Evolutionary conservation across 2,888 invertebrate genomes (phyloP).

Genomic region (Caenorhabditis japonica): DNA sequence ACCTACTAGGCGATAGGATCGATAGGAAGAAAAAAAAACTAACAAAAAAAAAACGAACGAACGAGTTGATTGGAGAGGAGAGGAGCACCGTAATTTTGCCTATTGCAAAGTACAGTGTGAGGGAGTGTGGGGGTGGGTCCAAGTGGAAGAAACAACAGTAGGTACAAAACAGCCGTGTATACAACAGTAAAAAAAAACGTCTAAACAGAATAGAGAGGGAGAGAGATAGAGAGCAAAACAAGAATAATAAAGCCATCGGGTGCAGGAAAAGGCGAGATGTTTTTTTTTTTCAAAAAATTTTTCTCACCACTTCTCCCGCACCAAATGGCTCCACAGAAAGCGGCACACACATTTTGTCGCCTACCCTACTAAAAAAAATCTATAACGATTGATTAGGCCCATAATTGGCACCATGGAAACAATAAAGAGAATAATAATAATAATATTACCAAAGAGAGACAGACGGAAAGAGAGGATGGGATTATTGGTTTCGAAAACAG

Average conservation of each 20-base stretch:
- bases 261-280: no score
- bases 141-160: constrained; percentile 38
- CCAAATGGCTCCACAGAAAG: no score
- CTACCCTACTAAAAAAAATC: constrained; percentile 14
- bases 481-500: constrained; percentile 40
- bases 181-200: no score
- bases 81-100: constrained; percentile 13
- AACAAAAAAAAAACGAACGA: constrained; percentile 36
- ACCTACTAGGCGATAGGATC: not conserved
- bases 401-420: constrained; percentile 36
- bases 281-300: no score
- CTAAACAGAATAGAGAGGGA: no score
- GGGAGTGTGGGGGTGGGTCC: not conserved
- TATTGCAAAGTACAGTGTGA: constrained; percentile 24
- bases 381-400: constrained; percentile 9
- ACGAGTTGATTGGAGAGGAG: constrained; percentile 23
- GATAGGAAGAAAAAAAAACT: constrained; percentile 11
- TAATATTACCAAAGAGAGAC: constrained; percentile 37
- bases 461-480: constrained; percentile 23
- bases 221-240: not conserved
- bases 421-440: no score
- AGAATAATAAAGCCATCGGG: constrained; percentile 13
- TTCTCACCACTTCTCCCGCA: no score
- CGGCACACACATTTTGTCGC: constrained; percentile 15
- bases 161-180: constrained; percentile 29